phyloP scores from a whole-genome alignment of 2,888 invertebrate genomes.

The Calameuta filiformis region DNA sequence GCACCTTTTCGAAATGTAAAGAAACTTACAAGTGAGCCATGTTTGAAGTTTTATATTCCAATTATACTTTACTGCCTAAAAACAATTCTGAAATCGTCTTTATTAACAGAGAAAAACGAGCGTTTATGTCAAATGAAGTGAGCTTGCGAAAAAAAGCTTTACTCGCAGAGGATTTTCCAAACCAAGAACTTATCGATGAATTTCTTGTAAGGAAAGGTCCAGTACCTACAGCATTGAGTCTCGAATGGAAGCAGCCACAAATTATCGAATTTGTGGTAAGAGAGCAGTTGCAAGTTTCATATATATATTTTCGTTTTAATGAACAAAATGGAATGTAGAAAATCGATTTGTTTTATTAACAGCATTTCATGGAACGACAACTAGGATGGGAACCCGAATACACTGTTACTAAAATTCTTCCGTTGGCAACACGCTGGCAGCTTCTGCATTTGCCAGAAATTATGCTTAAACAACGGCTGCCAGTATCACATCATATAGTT shows the following conservation, averaged over 20 bases:
- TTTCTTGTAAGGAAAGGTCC: slow-evolving; percentile 72
- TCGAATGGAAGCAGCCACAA: slow-evolving; percentile 76
- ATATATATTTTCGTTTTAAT: not conserved
- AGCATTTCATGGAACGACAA: slow-evolving; percentile 76
- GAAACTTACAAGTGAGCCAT: slow-evolving; percentile 71
- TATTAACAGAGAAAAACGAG: slow-evolving; percentile 72
- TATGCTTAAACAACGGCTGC: slow-evolving; percentile 33
- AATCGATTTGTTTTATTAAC: slow-evolving; percentile 17
- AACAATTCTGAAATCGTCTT: not conserved
- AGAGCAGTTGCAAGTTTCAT: slow-evolving; percentile 10
- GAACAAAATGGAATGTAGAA: slow-evolving; percentile 1
- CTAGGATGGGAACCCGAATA: slow-evolving; percentile 82
- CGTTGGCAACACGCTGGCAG: slow-evolving; percentile 83
- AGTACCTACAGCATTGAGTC: slow-evolving; percentile 67
- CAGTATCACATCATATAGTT: slow-evolving; percentile 54
- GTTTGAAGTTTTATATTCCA: not conserved
- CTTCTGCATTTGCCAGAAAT: slow-evolving; percentile 66
- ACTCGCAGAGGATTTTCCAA: slow-evolving; percentile 74
- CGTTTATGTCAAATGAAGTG: slow-evolving; percentile 76
- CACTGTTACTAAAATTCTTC: slow-evolving; percentile 81
- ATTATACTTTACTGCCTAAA: slow-evolving; percentile 4
- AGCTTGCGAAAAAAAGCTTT: slow-evolving; percentile 77
- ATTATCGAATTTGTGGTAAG: slow-evolving; percentile 77
- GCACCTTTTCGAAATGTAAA: slow-evolving; percentile 72
- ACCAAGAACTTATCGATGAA: slow-evolving; percentile 79